Percentiles rank a stretch among this genome's conserved stretches.
Conservation (phyloP, 2,888 invertebrate genomes). For the Cheilosia pagana region DNA sequence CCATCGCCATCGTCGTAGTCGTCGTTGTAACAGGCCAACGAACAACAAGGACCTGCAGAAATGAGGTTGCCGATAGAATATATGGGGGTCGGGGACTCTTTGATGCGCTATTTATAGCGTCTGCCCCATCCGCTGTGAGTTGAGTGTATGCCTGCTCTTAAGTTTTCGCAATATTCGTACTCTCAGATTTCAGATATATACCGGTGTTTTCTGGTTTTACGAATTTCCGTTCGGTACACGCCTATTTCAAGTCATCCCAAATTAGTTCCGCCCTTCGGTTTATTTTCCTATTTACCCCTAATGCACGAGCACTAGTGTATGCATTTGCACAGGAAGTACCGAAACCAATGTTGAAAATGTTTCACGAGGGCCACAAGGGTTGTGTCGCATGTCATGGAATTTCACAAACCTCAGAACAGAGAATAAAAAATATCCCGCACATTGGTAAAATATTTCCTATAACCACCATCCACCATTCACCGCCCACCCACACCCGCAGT, state of each 20-base stretch:
- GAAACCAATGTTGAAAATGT: constrained; percentile 37
- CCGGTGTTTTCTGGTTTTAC: constrained; percentile 69
- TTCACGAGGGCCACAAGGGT: constrained; percentile 46
- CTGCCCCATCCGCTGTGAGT: constrained; percentile 22
- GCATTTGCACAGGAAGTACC: constrained; percentile 54
- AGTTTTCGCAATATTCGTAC: constrained; percentile 51
- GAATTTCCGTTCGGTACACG: constrained; percentile 65
- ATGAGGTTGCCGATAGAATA: constrained; percentile 5
- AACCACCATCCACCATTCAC: constrained; percentile 19
- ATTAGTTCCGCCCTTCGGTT: constrained; percentile 84
- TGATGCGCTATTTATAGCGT: constrained; percentile 71
- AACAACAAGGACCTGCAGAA: constrained; percentile 32
- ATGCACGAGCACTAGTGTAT: constrained; percentile 62
- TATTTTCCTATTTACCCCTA: constrained; percentile 82
- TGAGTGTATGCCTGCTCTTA: constrained; percentile 41
- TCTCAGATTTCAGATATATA: constrained; percentile 16
- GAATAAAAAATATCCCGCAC: constrained; percentile 33
- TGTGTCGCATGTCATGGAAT: constrained; percentile 61
- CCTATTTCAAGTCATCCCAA: constrained; percentile 77
- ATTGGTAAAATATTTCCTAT: constrained; percentile 67
- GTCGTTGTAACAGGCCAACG: constrained; percentile 56
- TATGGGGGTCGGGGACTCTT: constrained; percentile 18
- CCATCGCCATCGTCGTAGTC: constrained; percentile 63
- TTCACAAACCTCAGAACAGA: constrained; percentile 38
- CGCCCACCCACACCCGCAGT: neutral